phyloP scores from a whole-genome alignment of 2,797 vertebrate genomes.

The Betta splendens region DNA sequence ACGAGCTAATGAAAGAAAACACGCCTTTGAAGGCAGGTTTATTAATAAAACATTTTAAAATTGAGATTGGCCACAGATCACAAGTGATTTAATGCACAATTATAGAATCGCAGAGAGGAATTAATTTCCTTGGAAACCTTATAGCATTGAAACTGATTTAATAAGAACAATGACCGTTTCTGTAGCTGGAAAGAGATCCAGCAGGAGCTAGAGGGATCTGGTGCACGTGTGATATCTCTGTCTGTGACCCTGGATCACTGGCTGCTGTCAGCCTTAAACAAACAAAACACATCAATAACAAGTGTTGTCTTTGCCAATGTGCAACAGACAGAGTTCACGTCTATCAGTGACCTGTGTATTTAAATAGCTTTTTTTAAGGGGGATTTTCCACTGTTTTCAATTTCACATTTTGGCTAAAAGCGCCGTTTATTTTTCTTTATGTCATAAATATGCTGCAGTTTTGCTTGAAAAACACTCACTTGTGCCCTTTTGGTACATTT shows the following conservation, averaged over 20 bases:
- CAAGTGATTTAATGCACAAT: not conserved
- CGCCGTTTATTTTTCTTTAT: not conserved
- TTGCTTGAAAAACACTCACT: not conserved
- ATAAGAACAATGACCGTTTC: too few species aligned
- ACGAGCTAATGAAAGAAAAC: not conserved
- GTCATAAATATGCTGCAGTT: not conserved
- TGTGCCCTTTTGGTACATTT: too few species aligned
- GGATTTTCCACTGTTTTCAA: too few species aligned
- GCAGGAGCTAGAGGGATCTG: not conserved
- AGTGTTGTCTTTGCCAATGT: not conserved
- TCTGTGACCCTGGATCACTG: not conserved
- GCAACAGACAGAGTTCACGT: not conserved
- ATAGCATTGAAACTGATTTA: too few species aligned
- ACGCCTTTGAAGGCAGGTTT: too few species aligned
- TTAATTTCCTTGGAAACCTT: not conserved
- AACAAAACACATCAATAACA: not conserved
- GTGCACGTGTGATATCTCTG: not conserved
- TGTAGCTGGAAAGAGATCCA: too few species aligned
- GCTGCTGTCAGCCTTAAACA: slow-evolving; percentile 4
- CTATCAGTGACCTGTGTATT: not conserved
- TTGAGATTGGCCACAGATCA: too few species aligned
- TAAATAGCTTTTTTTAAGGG: not conserved
- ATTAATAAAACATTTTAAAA: too few species aligned
- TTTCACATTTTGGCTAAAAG: too few species aligned
- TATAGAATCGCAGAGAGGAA: not conserved